Evolutionary conservation across 2,888 invertebrate genomes (phyloP).

Genomic region (Synanthedon vespiformis): DNA sequence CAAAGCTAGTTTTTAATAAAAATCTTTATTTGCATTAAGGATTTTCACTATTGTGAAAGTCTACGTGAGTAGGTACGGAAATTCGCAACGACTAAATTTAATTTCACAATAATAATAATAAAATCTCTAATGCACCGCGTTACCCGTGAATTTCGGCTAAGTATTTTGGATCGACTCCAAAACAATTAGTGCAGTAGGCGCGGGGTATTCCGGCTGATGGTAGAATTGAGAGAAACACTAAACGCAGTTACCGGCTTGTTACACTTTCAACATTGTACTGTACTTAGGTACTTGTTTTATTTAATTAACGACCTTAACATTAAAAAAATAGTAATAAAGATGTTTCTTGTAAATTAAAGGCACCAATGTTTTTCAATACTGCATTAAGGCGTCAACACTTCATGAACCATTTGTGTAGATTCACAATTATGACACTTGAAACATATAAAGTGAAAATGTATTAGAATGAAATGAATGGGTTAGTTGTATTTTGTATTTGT

Average conservation of each 20-base stretch:
- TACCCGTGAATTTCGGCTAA: conserved; percentile 54
- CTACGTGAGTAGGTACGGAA: too few relatives aligned
- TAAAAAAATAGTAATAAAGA: too few relatives aligned
- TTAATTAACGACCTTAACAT: too few relatives aligned
- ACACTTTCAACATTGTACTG: background rate
- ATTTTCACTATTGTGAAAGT: too few relatives aligned
- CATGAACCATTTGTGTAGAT: too few relatives aligned
- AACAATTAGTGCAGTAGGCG: conserved; percentile 58
- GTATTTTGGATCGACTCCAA: conserved; percentile 65
- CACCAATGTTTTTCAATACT: too few relatives aligned
- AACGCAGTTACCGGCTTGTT: conserved; percentile 28
- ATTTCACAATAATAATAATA: background rate
- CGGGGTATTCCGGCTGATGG: conserved; percentile 29
- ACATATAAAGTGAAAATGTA: conserved; percentile 6
- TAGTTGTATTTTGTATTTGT: conserved; percentile 14
- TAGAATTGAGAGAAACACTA: conserved; percentile 31
- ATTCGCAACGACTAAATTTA: too few relatives aligned
- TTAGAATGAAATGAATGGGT: conserved; percentile 19
- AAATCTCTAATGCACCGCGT: conserved; percentile 26
- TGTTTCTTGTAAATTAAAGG: too few relatives aligned
- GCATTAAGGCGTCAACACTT: too few relatives aligned
- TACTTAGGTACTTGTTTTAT: background rate
- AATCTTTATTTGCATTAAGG: too few relatives aligned
- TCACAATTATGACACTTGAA: background rate
- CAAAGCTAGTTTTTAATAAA: too few relatives aligned